Evolutionary conservation across 2,797 vertebrate species (phyloP), one percentile per base, ranked within the genome.

Genomic region (Gobio occitaniae): DNA sequence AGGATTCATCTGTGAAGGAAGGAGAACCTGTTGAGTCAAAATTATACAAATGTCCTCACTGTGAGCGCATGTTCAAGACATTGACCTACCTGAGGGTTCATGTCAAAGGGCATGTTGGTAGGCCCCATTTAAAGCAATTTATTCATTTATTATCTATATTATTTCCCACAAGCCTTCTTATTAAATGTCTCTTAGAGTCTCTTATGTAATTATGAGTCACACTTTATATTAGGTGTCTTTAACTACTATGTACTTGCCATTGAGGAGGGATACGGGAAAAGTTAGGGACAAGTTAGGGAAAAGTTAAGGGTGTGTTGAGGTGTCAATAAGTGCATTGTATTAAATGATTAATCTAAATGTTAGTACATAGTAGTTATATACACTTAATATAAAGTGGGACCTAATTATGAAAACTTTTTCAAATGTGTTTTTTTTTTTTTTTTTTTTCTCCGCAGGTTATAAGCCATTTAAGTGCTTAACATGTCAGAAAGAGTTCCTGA

Each of bases 401-500:
- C 61, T 15, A 32, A 29, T 32, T 65, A 65, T 65, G 13, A 32
- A 32, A 65, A 32, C 61, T 29, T 65, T 61, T 63, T 65, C 2
- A 32, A 32, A 65, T 15, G 9, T 71, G 9, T 78, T 3, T 16
- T n/a, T 81, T 50, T 56, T 19, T 8, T 78, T 3, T 16, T n/a
- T 81, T 50, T 56, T 19, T 8, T 56, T 25, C 7, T 25, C 3
- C 1, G 2, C 89, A 99, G 98, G 97, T 69, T 97, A 95, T 87
- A 97, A 97, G 90, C 96, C 97, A 0, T 99, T 97, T 74, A 95
- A 94, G 72, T 99, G 98, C 1, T 93, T 94, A 15, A 93, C 96
- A 70, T 99, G 98, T 74, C 96, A 97, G 80, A 99, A 98, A 85
- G 97, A 98, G 90, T 99, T 99, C 92, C 94, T 97, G 11, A 99